phyloP scores from a whole-genome alignment of 2,797 vertebrate species.

The Perodicticus potto region DNA sequence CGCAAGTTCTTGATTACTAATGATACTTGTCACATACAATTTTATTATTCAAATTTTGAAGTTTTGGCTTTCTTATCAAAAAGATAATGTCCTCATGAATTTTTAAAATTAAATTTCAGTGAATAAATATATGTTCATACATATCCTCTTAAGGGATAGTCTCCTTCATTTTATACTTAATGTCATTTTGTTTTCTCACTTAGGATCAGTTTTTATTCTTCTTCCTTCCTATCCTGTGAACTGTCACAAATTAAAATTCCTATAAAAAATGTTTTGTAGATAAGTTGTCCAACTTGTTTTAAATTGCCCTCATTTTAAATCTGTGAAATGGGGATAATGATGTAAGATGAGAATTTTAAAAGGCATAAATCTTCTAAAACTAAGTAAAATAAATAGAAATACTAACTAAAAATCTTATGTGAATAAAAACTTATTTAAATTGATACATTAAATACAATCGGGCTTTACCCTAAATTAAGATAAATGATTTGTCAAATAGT shows the following conservation, averaged over 20 bases:
- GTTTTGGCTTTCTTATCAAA: conserved; percentile 51
- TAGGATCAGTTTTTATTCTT: conserved; percentile 43
- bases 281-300: conserved; percentile 36
- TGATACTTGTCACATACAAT: neutral
- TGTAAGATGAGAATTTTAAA: neutral
- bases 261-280: neutral
- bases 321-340: neutral
- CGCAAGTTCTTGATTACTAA: conserved; percentile 34
- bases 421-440: conserved; percentile 38
- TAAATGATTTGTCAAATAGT: conserved; percentile 46
- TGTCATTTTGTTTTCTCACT: conserved; percentile 38
- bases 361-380: neutral
- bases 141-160: neutral
- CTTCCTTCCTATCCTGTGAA: conserved; percentile 37
- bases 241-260: conserved; percentile 40
- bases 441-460: conserved; percentile 35
- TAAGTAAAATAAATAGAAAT: conserved; percentile 49
- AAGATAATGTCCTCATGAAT: neutral
- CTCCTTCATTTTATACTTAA: neutral
- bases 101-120: conserved; percentile 57
- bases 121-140: conserved; percentile 9
- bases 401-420: conserved; percentile 7
- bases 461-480: neutral
- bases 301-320: conserved; percentile 51
- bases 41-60: conserved; percentile 49